phyloP scores from a whole-genome alignment of 2,888 invertebrate species.

The Lasiommata megera region DNA sequence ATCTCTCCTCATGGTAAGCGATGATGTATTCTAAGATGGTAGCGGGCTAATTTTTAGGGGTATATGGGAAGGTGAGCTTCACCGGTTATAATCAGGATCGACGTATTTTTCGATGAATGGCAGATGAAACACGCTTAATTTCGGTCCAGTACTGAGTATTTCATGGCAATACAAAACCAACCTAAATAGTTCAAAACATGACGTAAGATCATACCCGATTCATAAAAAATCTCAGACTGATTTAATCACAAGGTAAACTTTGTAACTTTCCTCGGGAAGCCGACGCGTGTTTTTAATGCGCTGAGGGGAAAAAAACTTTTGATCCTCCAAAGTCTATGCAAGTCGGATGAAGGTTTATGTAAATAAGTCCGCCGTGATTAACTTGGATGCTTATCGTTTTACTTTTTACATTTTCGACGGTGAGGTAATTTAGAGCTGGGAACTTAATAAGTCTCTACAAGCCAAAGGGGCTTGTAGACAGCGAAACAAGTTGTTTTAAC shows the following conservation, averaged over 20 bases:
- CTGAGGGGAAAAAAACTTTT: slow-evolving; percentile 46
- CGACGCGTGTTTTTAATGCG: slow-evolving; percentile 28
- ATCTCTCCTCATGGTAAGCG: too few relatives aligned
- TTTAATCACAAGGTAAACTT: background rate
- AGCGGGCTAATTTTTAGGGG: too few relatives aligned
- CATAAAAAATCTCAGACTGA: too few relatives aligned
- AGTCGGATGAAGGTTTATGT: slow-evolving; percentile 70
- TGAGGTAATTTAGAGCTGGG: slow-evolving; percentile 12
- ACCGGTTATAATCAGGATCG: too few relatives aligned
- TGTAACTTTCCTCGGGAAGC: background rate
- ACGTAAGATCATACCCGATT: too few relatives aligned
- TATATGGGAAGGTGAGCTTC: too few relatives aligned
- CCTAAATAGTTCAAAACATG: too few relatives aligned
- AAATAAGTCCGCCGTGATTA: slow-evolving; percentile 71
- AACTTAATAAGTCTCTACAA: background rate
- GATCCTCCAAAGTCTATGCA: slow-evolving; percentile 45
- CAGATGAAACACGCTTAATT: too few relatives aligned
- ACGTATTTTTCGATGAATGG: too few relatives aligned
- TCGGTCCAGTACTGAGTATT: too few relatives aligned
- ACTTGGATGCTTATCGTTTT: slow-evolving; percentile 44
- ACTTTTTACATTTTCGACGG: slow-evolving; percentile 25
- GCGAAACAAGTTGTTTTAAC: background rate
- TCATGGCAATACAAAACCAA: too few relatives aligned
- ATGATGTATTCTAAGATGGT: too few relatives aligned
- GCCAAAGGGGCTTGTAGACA: background rate